Evolutionary conservation across 2,113 vertebrate species (phyloP).

Genomic region (Sarotherodon lohbergeri): DNA sequence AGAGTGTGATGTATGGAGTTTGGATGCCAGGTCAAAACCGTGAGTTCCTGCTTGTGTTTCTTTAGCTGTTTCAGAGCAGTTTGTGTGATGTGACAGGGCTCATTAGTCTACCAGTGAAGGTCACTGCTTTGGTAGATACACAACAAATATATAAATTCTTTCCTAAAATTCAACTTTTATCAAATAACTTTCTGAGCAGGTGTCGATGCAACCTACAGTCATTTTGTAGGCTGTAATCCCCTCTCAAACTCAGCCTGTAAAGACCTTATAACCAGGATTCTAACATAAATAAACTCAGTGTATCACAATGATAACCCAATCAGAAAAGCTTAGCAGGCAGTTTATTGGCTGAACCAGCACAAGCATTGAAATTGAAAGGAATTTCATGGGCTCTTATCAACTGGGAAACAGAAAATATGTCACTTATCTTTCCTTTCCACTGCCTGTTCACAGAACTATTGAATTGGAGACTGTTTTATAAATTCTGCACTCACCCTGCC

Average conservation of each 20-base stretch:
- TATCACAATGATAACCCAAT: neutral
- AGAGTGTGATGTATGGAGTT: neutral
- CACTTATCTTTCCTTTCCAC: constrained; percentile 33
- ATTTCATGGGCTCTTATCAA: constrained; percentile 44
- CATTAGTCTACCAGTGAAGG: neutral
- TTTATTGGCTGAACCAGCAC: neutral
- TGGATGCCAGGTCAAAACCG: neutral
- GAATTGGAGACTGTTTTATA: neutral
- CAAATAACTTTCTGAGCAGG: neutral
- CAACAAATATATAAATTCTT: neutral
- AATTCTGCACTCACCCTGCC: constrained; percentile 14
- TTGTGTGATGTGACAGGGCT: neutral
- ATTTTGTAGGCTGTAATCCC: neutral
- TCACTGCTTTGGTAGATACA: neutral
- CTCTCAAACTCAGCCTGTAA: neutral
- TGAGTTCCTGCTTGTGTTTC: neutral
- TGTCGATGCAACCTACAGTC: neutral
- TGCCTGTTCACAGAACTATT: constrained; percentile 10
- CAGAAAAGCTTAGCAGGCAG: neutral
- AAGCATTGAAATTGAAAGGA: neutral
- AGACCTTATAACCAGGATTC: neutral
- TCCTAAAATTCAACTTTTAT: neutral
- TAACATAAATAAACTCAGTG: neutral
- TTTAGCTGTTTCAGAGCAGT: neutral
- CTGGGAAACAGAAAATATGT: constrained; percentile 28